Conservation (phyloP, 2,888 invertebrate genomes). For the Macroteleia sp. region DNA sequence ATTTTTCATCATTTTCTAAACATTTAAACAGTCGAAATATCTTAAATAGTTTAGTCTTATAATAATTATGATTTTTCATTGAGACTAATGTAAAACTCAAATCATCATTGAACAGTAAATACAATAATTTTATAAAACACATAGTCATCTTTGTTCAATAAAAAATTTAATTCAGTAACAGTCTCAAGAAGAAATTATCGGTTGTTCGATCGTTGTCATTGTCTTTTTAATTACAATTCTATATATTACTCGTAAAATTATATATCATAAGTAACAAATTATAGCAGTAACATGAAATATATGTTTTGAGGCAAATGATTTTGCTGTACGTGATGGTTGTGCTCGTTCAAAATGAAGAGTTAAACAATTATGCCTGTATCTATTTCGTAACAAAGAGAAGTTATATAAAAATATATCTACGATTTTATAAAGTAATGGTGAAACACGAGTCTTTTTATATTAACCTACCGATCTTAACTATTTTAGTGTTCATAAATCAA, state of each 20-base stretch:
- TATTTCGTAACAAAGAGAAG: conserved; percentile 5
- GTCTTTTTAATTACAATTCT: conserved; percentile 30
- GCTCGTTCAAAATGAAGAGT: conserved; percentile 8
- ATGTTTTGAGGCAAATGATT: conserved; percentile 33
- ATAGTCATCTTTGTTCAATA: not conserved
- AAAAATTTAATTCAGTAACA: not conserved
- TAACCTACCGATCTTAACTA: conserved; percentile 60
- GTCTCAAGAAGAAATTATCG: conserved; percentile 3
- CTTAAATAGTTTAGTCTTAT: conserved; percentile 15
- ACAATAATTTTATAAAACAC: conserved; percentile 8
- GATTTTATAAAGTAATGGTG: conserved; percentile 35
- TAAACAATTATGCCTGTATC: conserved; percentile 23
- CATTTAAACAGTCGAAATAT: conserved; percentile 23
- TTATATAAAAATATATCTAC: conserved; percentile 15
- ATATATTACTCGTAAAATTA: conserved; percentile 21
- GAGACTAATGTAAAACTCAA: too few relatives aligned
- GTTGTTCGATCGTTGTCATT: conserved; percentile 13
- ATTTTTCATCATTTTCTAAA: conserved; percentile 13
- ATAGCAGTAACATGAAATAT: too few relatives aligned
- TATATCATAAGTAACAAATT: conserved; percentile 39
- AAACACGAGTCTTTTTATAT: conserved; percentile 51
- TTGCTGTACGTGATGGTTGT: too few relatives aligned
- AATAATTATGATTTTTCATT: not conserved
- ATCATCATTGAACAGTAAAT: too few relatives aligned
- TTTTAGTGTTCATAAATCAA: conserved; percentile 34